phyloP scores from a whole-genome alignment of 2,113 vertebrate species.

The Myiozetetes cayanensis region DNA sequence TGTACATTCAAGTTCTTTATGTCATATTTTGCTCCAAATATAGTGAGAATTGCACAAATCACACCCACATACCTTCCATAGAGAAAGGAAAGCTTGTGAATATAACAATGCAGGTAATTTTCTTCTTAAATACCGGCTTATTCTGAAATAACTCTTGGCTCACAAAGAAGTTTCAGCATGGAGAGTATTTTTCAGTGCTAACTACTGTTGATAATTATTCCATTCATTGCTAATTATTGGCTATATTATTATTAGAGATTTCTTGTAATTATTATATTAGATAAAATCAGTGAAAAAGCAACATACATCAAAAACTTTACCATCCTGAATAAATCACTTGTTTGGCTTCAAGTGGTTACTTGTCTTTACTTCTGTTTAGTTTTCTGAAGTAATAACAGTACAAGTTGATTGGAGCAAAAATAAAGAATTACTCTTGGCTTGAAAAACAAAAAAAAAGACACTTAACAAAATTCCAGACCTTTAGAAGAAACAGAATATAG shows the following conservation, averaged over 20 bases:
- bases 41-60: neutral
- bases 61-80: neutral
- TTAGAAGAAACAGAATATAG: neutral
- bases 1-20: neutral
- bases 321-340: neutral
- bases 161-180: neutral
- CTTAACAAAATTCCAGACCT: neutral
- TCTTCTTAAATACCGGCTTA: neutral
- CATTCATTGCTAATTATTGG: neutral
- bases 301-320: neutral
- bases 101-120: neutral
- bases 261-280: neutral
- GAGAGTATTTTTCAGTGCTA: neutral
- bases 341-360: neutral
- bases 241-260: neutral
- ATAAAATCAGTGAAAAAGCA: neutral
- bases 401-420: neutral
- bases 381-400: neutral
- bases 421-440: neutral
- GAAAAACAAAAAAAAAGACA: neutral
- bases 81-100: neutral
- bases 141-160: neutral
- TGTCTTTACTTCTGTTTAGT: neutral
- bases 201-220: conserved; percentile 4
- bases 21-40: neutral